Conservation (phyloP, 2,888 invertebrate genomes). For the Drosophila ochracea region DNA sequence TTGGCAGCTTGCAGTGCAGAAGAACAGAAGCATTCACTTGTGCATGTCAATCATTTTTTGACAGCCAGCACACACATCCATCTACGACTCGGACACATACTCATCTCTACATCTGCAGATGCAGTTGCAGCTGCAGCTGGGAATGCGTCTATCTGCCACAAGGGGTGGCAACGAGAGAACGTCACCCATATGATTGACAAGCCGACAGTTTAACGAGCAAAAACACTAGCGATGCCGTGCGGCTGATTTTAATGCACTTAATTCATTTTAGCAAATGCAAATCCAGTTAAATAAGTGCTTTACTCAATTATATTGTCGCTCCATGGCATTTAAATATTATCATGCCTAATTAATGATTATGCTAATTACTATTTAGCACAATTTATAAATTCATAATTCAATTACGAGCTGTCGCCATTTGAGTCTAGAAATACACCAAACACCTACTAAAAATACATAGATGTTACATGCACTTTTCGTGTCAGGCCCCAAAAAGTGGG, state of each 20-base stretch:
- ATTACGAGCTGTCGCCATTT: conserved; percentile 61
- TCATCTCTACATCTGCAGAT: conserved; percentile 34
- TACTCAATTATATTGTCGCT: background rate
- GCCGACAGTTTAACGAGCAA: conserved; percentile 8
- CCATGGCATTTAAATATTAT: conserved; percentile 41
- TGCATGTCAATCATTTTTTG: conserved; percentile 76
- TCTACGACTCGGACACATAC: conserved; percentile 28
- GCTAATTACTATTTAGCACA: conserved; percentile 27
- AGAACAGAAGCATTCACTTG: conserved; percentile 64
- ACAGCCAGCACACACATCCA: conserved; percentile 66
- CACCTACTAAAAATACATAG: conserved; percentile 11
- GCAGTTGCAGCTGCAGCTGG: conserved; percentile 32
- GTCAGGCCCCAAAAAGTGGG: conserved; percentile 23
- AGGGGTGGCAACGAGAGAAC: conserved; percentile 46
- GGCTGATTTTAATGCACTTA: conserved; percentile 10
- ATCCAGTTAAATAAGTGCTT: background rate
- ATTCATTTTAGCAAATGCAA: conserved; percentile 2
- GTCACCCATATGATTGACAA: conserved; percentile 61
- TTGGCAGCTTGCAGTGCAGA: conserved; percentile 45
- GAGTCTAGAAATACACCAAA: conserved; percentile 17
- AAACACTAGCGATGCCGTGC: background rate
- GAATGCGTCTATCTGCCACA: conserved; percentile 11
- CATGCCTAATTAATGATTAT: conserved; percentile 56
- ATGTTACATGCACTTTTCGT: conserved; percentile 47
- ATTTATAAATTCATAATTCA: conserved; percentile 42